Evolutionary conservation across 35 echinoderm and acorn worm species (phyloP), one percentile per base, ranked within the genome.

Genomic region (Stichopus chloronotus): DNA sequence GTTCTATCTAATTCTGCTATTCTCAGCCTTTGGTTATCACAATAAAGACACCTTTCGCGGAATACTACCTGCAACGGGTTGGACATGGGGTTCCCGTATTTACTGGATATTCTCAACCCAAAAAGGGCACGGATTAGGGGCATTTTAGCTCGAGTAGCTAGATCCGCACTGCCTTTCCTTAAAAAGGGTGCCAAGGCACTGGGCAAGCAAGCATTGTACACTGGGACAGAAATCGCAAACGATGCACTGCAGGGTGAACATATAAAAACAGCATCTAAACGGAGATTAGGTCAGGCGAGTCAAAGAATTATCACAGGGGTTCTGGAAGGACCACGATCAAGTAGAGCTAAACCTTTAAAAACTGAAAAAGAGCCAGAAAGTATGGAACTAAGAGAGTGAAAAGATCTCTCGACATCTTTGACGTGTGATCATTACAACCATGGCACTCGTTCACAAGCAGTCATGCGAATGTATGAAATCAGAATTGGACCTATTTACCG

Each of bases 381-480:
- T 13, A 56, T 11, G 16, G 14, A 56, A 12, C 23, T 24, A 78
- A 92, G 90, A 92, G 21, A 71, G 14, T 19, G 80, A 79, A 56
- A 92, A 94, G 94, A 91, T 78, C 93, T 65, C 71, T 72, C 6
- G 92, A 92, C 84, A 94, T 94, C 7, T 94, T 96, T 53, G 93
- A 94, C 74, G 82, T 68, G 10, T 91, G 72, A 87, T 78, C 0
- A 71, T 89, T 8, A 57, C 23, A 20, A 89, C 65, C 57, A 89
- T 89, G 56, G 87, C 87, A 20, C 5, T 68, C 8, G 58, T 89
- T 89, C 87, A 89, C 19, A 57, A 89, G 12, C 17, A 8, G 6
- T 89, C 87, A 17, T 89, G 87, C 87, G 87, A 89, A 89, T 89
- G 87, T 16, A 24, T 68, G 14, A 89, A 71, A 21, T 89, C 87